Base-by-base conservation (phyloP, 2,113 vertebrate species). In the Acrocephalus kingi region DNA sequence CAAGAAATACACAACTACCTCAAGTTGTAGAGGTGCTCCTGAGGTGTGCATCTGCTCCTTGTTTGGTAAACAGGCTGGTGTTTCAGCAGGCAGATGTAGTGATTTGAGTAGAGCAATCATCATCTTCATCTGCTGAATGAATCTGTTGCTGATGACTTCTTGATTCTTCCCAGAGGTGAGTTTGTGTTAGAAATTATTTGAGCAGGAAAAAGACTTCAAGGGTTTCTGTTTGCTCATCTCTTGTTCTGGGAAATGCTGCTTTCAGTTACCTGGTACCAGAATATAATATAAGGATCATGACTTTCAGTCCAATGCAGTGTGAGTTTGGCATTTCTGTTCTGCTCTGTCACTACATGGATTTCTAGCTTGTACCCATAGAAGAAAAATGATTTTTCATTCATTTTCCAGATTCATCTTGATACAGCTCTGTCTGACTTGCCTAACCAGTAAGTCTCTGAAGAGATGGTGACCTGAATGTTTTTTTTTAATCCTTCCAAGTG, bases 41-140 rank as follows among this genome's bases (percentile, higher is more conserved):
- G 24, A 2, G 5, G 5, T 1, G 20, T 22, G n/a, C 4, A 0
- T 37, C 3, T 14, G 10, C 11, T 69, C 28, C 49, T 28, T 43
- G 19, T 20, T 27, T 79, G 43, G 33, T 31, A 45, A 51, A 52
- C 39, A 31, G 43, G 27, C 31, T 80, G 84, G 33, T n/a, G 39
- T 35, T 73, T 41, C 35, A 3, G 1, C 15, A 52, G 68, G 30
- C 31, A 23, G 20, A 59, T 23, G 4, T 45, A 54, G 24, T 23
- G 62, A 43, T 39, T 59, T 0, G 0, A 17, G 31, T 3, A 54
- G 17, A n/a, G 37, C 33, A 35, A 6, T 10, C 22, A 62, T 74
- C 33, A 2, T 31, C 49, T 68, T 46, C 24, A 14, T 58, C 35
- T 75, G 19, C 61, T 67, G n/a, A 67, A 14, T 30, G 49, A 33